A percentile compares a stretch with the other conserved stretches of the same genome.
phyloP scores from a whole-genome alignment of 2,888 invertebrate species.

The Eutolmus rufibarbis region DNA sequence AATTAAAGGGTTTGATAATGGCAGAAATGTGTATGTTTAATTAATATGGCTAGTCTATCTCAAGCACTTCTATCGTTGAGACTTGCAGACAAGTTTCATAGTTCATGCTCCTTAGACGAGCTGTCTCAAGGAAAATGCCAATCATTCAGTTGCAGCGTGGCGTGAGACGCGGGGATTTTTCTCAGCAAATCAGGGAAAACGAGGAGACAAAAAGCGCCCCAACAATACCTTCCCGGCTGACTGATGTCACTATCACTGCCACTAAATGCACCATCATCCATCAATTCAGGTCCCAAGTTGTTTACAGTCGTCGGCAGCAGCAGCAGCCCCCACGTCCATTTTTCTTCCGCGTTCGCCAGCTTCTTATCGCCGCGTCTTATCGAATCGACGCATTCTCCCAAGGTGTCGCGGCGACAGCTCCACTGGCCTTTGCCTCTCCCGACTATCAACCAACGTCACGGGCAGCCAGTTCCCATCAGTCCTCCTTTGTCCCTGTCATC shows the following conservation, averaged over 20 bases:
- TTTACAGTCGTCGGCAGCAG: neutral
- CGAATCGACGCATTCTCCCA: neutral
- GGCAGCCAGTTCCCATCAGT: neutral
- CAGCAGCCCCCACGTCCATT: neutral
- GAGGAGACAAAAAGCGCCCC: neutral
- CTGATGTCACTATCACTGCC: conserved; percentile 6
- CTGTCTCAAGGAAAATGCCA: neutral
- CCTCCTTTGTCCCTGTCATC: neutral
- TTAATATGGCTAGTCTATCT: too few relatives aligned
- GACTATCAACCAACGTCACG: neutral
- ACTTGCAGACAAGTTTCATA: too few relatives aligned
- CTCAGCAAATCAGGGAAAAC: neutral
- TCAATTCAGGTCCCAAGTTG: neutral
- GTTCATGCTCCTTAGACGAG: neutral
- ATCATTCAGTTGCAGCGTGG: neutral
- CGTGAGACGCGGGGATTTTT: neutral
- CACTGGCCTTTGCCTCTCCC: neutral
- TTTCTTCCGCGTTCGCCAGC: neutral
- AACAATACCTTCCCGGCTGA: neutral
- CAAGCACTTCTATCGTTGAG: too few relatives aligned
- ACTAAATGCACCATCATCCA: conserved; percentile 16
- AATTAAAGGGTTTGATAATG: too few relatives aligned
- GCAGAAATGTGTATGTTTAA: too few relatives aligned
- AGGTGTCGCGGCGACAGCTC: conserved; percentile 11
- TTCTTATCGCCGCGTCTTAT: neutral